These are phyloP conservation scores for Heterotis niloticus DNA, from an alignment of 2,113 vertebrate genomes.

Conservation along the genomic window DNA sequence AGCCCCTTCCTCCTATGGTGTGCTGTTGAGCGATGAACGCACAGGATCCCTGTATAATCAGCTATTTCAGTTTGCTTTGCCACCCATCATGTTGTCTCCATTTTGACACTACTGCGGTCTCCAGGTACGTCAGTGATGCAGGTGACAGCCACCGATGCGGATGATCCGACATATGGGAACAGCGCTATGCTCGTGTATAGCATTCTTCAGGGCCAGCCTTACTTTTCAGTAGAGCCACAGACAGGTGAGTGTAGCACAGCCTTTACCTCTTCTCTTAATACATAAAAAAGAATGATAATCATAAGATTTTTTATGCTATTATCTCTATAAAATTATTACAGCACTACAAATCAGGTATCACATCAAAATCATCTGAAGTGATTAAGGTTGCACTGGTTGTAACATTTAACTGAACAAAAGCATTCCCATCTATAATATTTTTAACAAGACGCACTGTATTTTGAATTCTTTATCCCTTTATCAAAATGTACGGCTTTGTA, in stretches of 20 bases:
- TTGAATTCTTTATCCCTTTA: too few relatives aligned
- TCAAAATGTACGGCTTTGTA: too few relatives aligned
- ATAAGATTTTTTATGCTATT: too few relatives aligned
- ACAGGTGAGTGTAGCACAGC: slow-evolving; percentile 70
- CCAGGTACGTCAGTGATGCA: slow-evolving; percentile 94
- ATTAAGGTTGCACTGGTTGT: too few relatives aligned
- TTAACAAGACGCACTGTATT: too few relatives aligned
- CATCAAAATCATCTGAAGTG: too few relatives aligned
- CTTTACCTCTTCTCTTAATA: neutral
- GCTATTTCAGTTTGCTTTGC: too few relatives aligned
- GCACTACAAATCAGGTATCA: too few relatives aligned
- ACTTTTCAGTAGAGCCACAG: slow-evolving; percentile 94
- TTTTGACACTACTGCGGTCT: slow-evolving; percentile 25
- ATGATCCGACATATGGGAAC: slow-evolving; percentile 95
- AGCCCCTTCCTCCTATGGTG: neutral
- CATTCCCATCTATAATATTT: too few relatives aligned
- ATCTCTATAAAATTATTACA: too few relatives aligned
- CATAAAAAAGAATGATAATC: too few relatives aligned
- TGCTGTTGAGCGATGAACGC: neutral
- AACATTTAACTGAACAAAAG: too few relatives aligned
- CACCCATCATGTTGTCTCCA: neutral
- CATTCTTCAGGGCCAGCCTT: slow-evolving; percentile 92
- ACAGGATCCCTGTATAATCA: neutral
- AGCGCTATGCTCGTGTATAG: slow-evolving; percentile 94
- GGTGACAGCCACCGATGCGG: slow-evolving; percentile 93